phyloP scores from a whole-genome alignment of 2,113 vertebrate genomes.

The Neopipo cinnamomea region DNA sequence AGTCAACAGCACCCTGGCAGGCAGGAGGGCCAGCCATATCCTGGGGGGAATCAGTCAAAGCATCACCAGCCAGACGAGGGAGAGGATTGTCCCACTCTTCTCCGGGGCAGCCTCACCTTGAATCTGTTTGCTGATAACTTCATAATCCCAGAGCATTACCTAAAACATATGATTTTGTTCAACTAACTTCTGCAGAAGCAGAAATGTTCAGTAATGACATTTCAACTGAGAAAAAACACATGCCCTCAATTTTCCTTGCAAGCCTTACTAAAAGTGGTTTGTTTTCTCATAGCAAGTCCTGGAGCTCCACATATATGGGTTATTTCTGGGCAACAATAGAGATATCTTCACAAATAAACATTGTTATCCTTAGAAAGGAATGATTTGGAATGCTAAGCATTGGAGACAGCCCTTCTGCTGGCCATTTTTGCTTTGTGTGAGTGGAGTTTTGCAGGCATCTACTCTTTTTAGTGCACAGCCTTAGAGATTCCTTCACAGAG shows the following conservation, averaged over 20 bases:
- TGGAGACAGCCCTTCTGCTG: neutral
- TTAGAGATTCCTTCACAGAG: neutral
- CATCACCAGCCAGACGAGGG: neutral
- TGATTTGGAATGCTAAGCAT: neutral
- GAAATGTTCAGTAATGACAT: neutral
- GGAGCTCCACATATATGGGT: neutral
- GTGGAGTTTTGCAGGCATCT: neutral
- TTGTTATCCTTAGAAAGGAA: neutral
- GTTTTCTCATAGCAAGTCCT: neutral
- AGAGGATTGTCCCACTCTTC: neutral
- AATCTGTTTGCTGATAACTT: neutral
- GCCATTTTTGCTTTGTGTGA: neutral
- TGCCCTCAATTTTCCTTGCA: neutral
- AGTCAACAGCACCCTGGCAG: neutral
- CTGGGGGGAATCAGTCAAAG: neutral
- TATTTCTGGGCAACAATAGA: conserved; percentile 7
- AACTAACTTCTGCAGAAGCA: neutral
- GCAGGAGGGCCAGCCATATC: neutral
- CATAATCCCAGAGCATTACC: neutral
- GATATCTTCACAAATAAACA: neutral
- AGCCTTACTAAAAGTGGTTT: neutral
- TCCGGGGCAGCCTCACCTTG: neutral
- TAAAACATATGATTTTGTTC: neutral
- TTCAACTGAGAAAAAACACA: neutral
- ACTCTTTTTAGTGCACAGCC: neutral